A percentile compares a stretch with the other conserved stretches of the same genome.
Evolutionary conservation across 2,797 vertebrate species (phyloP).

Genomic region (Poecilia gillii): DNA sequence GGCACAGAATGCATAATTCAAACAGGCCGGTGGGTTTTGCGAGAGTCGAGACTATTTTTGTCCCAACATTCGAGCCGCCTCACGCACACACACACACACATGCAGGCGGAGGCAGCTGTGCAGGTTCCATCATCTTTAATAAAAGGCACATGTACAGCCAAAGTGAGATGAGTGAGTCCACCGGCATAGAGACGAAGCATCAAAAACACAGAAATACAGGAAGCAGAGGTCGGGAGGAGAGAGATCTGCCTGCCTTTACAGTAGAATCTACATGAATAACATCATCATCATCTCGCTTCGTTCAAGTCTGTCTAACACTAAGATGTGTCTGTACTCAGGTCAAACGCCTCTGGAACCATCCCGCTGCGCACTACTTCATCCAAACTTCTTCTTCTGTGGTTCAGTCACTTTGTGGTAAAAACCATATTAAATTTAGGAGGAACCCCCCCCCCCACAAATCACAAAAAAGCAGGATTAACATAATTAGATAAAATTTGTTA

Average conservation of each 20-base stretch:
- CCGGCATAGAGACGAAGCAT: constrained; percentile 81
- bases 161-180: constrained; percentile 84
- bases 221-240: constrained; percentile 78
- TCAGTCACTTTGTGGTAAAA: constrained; percentile 20
- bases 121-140: constrained; percentile 86
- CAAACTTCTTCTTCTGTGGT: constrained; percentile 16
- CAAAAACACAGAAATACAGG: constrained; percentile 81
- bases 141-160: constrained; percentile 90
- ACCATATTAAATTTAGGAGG: not conserved
- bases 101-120: constrained; percentile 20
- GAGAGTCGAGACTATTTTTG: constrained; percentile 33
- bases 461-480: not conserved
- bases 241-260: constrained; percentile 75
- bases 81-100: not conserved
- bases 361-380: constrained; percentile 20
- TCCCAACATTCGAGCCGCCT: constrained; percentile 4
- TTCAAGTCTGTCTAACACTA: constrained; percentile 83
- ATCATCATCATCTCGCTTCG: constrained; percentile 52
- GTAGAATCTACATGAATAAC: constrained; percentile 76
- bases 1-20: constrained; percentile 52
- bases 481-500: not conserved
- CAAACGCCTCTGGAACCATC: constrained; percentile 25
- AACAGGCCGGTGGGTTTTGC: constrained; percentile 9
- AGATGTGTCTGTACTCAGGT: constrained; percentile 59
- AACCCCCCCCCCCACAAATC: not conserved